Evolutionary conservation across 2,888 invertebrate species (phyloP).

Genomic region (Trichogramma evanescens): DNA sequence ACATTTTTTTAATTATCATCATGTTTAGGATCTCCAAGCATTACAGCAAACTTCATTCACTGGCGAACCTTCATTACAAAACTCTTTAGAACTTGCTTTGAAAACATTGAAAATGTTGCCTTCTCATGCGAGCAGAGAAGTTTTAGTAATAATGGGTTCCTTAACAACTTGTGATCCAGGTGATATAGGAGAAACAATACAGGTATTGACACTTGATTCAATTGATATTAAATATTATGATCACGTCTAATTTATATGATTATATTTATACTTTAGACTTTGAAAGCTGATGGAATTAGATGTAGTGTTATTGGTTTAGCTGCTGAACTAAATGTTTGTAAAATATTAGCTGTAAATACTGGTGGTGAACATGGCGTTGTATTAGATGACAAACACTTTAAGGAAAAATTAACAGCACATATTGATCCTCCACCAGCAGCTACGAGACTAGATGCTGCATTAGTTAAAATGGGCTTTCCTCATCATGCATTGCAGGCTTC

Average conservation of each 20-base stretch:
- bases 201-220: constrained; percentile 46
- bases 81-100: constrained; percentile 82
- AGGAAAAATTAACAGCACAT: constrained; percentile 59
- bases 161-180: constrained; percentile 95
- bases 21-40: constrained; percentile 42
- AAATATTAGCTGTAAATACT: constrained; percentile 77
- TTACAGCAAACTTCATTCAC: constrained; percentile 61
- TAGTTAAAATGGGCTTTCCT: constrained; percentile 96
- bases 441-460: constrained; percentile 62
- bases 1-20: constrained; percentile 7
- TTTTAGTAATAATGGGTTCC: constrained; percentile 85
- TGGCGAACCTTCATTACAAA: constrained; percentile 95
- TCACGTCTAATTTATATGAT: constrained; percentile 11
- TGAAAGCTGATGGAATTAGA: constrained; percentile 76
- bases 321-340: constrained; percentile 90
- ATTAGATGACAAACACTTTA: constrained; percentile 73
- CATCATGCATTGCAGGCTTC: constrained; percentile 62
- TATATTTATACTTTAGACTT: constrained; percentile 48
- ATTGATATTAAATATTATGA: neutral
- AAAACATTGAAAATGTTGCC: constrained; percentile 82
- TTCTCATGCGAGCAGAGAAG: constrained; percentile 89
- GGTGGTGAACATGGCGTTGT: constrained; percentile 81
- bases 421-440: constrained; percentile 70
- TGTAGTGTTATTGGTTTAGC: constrained; percentile 93
- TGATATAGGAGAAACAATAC: constrained; percentile 79